Conservation (phyloP, 2,888 invertebrate species). For the Cosmorhoe ocellata region DNA sequence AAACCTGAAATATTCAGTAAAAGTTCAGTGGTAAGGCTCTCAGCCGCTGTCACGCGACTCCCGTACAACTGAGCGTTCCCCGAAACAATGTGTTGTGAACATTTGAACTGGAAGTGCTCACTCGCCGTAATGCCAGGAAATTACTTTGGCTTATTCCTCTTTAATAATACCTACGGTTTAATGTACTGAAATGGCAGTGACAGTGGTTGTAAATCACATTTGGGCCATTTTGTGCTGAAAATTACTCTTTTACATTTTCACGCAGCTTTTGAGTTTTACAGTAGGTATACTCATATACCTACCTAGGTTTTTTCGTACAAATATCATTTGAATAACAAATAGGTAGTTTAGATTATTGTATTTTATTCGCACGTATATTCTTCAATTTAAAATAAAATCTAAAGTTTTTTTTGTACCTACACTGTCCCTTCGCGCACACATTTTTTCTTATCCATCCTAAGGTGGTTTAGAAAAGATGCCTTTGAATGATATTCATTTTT, state of each 20-base stretch:
- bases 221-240: conserved; percentile 11
- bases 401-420: too few species aligned
- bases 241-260: conserved; percentile 9
- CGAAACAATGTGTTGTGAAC: conserved; percentile 58
- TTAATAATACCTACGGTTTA: conserved; percentile 41
- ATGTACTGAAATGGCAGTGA: conserved; percentile 30
- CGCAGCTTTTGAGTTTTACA: background rate
- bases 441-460: too few species aligned
- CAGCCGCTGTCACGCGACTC: conserved; percentile 54
- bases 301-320: too few species aligned
- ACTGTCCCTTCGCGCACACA: too few species aligned
- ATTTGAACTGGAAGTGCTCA: conserved; percentile 54
- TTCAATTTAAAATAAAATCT: too few species aligned
- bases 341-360: too few species aligned
- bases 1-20: conserved; percentile 15
- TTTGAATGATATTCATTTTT: too few species aligned
- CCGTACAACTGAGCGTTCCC: conserved; percentile 51
- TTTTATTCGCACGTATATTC: too few species aligned
- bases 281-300: too few species aligned
- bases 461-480: too few species aligned
- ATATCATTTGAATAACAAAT: too few species aligned
- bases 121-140: conserved; percentile 48
- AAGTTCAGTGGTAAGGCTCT: conserved; percentile 34
- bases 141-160: conserved; percentile 51
- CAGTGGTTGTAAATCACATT: conserved; percentile 25